Conservation (phyloP, 2,888 invertebrate species). For the Xanthorhoe spadicearia region DNA sequence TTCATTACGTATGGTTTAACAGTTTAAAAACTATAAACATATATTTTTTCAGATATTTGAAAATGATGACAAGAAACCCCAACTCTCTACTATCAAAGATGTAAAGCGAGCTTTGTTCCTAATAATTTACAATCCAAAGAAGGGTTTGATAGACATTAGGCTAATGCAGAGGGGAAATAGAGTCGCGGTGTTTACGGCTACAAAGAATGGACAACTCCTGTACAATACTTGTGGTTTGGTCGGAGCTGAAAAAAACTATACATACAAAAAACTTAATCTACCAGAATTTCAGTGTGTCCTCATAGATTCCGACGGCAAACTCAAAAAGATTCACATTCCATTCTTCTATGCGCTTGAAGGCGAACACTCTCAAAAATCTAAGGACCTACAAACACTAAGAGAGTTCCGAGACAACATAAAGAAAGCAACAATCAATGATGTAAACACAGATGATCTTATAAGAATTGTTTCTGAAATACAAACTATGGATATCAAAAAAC, state of each 20-base stretch:
- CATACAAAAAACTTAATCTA: slow-evolving; percentile 83
- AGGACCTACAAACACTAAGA: slow-evolving; percentile 94
- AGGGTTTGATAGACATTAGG: slow-evolving; percentile 97
- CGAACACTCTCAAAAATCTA: slow-evolving; percentile 93
- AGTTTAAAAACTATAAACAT: not conserved
- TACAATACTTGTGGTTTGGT: slow-evolving; percentile 93
- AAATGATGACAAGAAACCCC: slow-evolving; percentile 72
- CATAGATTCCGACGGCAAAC: slow-evolving; percentile 91
- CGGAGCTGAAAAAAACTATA: slow-evolving; percentile 86
- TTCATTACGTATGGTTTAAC: no score
- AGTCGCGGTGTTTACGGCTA: slow-evolving; percentile 95
- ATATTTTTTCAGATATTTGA: slow-evolving; percentile 72
- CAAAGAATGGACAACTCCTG: slow-evolving; percentile 91
- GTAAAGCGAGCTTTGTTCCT: slow-evolving; percentile 91
- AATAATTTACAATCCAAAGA: slow-evolving; percentile 95
- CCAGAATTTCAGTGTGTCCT: slow-evolving; percentile 90
- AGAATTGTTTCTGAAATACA: slow-evolving; percentile 86
- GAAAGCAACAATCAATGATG: slow-evolving; percentile 81
- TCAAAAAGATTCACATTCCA: slow-evolving; percentile 94
- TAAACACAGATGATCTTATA: slow-evolving; percentile 80
- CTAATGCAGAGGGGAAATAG: slow-evolving; percentile 94
- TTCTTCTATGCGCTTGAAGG: slow-evolving; percentile 96
- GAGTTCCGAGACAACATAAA: slow-evolving; percentile 89
- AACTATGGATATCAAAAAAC: slow-evolving; percentile 89
- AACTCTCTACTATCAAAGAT: slow-evolving; percentile 72